Evolutionary conservation across 1,140 invertebrate species (phyloP).

Genomic region (Choristoneura fumiferana): DNA sequence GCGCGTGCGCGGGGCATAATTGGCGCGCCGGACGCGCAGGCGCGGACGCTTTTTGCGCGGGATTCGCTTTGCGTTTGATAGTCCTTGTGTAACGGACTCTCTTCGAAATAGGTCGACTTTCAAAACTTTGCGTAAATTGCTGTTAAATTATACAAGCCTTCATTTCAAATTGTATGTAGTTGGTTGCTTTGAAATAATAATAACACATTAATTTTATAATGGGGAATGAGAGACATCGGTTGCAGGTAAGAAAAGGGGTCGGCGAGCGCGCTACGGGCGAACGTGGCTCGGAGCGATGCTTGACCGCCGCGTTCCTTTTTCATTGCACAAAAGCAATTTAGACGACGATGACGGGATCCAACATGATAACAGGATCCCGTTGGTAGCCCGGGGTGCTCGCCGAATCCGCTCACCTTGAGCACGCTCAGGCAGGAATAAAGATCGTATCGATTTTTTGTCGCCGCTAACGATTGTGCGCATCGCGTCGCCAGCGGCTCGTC

Average conservation of each 20-base stretch:
- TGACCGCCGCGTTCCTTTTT: conserved; percentile 58
- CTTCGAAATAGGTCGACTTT: background rate
- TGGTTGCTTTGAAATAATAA: conserved; percentile 1
- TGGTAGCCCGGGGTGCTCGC: conserved; percentile 56
- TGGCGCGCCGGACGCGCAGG: conserved; percentile 53
- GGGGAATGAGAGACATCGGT: conserved; percentile 25
- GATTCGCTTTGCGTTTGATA: conserved; percentile 16
- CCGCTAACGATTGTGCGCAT: conserved; percentile 20
- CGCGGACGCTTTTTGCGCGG: conserved; percentile 42
- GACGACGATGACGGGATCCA: conserved; percentile 58
- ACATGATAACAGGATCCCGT: conserved; percentile 74
- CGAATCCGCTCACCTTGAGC: conserved; percentile 30
- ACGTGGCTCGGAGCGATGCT: conserved; percentile 64
- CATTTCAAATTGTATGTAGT: background rate
- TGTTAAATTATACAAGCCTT: background rate
- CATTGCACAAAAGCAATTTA: conserved; percentile 65
- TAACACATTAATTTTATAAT: conserved; percentile 7
- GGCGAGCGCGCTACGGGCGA: conserved; percentile 49
- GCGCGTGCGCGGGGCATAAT: conserved; percentile 74
- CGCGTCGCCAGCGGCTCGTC: conserved; percentile 46
- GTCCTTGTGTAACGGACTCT: conserved; percentile 13
- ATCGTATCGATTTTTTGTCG: conserved; percentile 23
- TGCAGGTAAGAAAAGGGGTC: conserved; percentile 61
- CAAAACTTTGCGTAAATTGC: background rate
- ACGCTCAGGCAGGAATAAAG: conserved; percentile 10